These are phyloP conservation scores for Falco columbarius DNA, from an alignment of 2,797 vertebrate species.

Conservation along the genomic window DNA sequence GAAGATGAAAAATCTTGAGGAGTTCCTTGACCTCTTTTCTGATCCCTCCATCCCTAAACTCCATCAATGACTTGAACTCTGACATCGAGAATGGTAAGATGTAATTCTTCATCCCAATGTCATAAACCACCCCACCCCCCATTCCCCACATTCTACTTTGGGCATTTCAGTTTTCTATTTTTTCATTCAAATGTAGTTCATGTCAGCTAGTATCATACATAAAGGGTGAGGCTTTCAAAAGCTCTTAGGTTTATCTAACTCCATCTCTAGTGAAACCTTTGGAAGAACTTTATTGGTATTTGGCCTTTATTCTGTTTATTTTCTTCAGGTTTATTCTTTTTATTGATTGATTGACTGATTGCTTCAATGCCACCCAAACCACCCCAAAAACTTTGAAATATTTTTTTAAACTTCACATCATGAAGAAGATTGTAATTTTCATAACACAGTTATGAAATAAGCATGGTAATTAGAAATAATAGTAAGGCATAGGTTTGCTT, in stretches of 20 bases:
- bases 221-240: neutral
- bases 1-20: conserved; percentile 47
- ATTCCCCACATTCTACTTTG: neutral
- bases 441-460: neutral
- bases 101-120: conserved; percentile 51
- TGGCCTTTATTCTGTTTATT: neutral
- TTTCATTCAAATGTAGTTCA: neutral
- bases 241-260: neutral
- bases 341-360: neutral
- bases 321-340: neutral
- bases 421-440: neutral
- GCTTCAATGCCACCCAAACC: neutral
- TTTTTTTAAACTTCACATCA: neutral
- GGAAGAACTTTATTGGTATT: neutral
- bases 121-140: neutral
- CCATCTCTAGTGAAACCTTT: neutral
- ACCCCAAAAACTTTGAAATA: neutral
- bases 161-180: neutral
- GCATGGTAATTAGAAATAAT: neutral
- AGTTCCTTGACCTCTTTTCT: conserved; percentile 42
- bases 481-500: neutral
- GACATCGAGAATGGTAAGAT: neutral
- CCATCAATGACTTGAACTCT: conserved; percentile 53
- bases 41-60: conserved; percentile 50
- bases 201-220: neutral